Evolutionary conservation across 2,888 invertebrate genomes (phyloP), one percentile per base, ranked within the genome.

Genomic region (Agrochola lota): DNA sequence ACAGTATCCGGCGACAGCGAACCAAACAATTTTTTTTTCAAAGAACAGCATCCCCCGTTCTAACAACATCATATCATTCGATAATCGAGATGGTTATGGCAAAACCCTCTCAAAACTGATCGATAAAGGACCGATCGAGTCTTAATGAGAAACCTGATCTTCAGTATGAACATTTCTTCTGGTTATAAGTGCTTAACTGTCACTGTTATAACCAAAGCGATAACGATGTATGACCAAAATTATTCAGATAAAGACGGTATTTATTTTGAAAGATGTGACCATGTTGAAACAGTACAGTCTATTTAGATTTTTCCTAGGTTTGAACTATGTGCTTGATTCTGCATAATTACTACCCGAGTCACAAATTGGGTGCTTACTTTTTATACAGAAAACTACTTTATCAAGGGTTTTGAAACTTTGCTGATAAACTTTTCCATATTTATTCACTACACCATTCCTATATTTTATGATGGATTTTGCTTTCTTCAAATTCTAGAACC

Each of bases 51-150:
- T 62, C 8, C 17, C 17, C 17, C 17, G 26, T 59, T 59, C 59
- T 26, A 26, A 43, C 15, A 59, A 8, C 15, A 62, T 57, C 9
- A 30, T 46, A 52, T 52, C 26, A 17, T 59, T 59, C 20, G 26
- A 67, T 78, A 57, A 72, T 49, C 57, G 9, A 26, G 64, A 62
- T 60, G 40, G 43, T 80, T 72, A 73, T 66, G 26, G 11, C 20
- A 23, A 57, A 79, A 72, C 46, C 80, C 72, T 81, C 57, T 70
- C 60, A 55, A 52, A 43, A 12, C 40, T 20, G n/a, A 72, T 68
- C 67, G 15, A 67, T 71, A 77, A 43, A 52, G 40, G 40, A 35
- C 55, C n/a, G 9, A 57, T 60, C n/a, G 23, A n/a, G 43, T n/a
- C 20, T 40, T 59, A 49, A 79, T 59, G 35, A 43, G 43, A 35